Conservation (phyloP, 2,888 invertebrate genomes). For the Baronia brevicornis region DNA sequence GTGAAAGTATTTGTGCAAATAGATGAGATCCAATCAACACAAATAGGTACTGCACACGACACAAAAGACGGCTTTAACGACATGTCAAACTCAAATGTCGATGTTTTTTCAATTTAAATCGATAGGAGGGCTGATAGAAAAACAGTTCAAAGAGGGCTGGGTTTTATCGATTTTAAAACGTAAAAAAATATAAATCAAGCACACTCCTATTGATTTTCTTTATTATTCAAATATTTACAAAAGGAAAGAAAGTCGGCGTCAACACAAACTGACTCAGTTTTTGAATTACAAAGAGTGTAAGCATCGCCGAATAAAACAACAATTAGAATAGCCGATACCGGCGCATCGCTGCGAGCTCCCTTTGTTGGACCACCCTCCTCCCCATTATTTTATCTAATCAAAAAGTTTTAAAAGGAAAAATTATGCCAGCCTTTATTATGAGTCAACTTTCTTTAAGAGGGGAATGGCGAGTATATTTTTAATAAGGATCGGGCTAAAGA, state of each 20-base stretch:
- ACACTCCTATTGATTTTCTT: slow-evolving; percentile 20
- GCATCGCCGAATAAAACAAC: slow-evolving; percentile 63
- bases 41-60: slow-evolving; percentile 35
- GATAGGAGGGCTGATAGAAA: slow-evolving; percentile 36
- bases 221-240: slow-evolving; percentile 11
- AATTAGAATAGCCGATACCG: slow-evolving; percentile 73
- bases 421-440: slow-evolving; percentile 75
- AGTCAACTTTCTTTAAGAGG: slow-evolving; percentile 71
- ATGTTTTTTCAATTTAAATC: slow-evolving; percentile 65
- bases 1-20: slow-evolving; percentile 8
- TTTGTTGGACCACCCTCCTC: slow-evolving; percentile 49
- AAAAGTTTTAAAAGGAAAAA: slow-evolving; percentile 77
- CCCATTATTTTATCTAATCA: slow-evolving; percentile 77
- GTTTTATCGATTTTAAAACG: slow-evolving; percentile 34
- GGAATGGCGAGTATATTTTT: slow-evolving; percentile 70
- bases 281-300: slow-evolving; percentile 59
- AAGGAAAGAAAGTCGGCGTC: slow-evolving; percentile 10
- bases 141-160: slow-evolving; percentile 26
- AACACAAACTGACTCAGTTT: slow-evolving; percentile 35
- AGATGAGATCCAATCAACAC: slow-evolving; percentile 37
- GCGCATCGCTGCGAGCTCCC: slow-evolving; percentile 57
- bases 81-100: slow-evolving; percentile 54
- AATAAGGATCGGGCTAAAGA: slow-evolving; percentile 67
- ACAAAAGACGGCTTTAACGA: slow-evolving; percentile 37
- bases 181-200: slow-evolving; percentile 44